Percentiles rank a stretch among this genome's conserved stretches.
Conservation (phyloP, 1,140 invertebrate species). For the Mercenaria mercenaria region DNA sequence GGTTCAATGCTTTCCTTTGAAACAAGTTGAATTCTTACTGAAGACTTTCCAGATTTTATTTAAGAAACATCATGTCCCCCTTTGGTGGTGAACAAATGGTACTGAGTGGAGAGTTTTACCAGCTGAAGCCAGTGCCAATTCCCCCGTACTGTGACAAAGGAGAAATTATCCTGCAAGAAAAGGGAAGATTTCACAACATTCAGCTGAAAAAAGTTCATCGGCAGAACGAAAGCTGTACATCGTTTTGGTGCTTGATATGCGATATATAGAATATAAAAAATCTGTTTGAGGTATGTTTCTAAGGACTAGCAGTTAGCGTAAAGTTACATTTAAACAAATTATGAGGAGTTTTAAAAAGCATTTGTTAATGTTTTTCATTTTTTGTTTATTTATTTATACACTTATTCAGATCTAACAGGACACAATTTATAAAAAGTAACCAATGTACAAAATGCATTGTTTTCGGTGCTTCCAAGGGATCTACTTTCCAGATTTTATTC, state of each 20-base stretch:
- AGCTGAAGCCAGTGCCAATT: constrained; percentile 5
- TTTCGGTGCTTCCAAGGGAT: too few relatives aligned
- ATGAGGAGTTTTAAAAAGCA: too few relatives aligned
- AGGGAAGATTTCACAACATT: constrained; percentile 12
- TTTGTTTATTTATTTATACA: too few relatives aligned
- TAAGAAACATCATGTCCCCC: neutral
- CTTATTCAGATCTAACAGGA: too few relatives aligned
- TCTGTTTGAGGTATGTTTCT: too few relatives aligned
- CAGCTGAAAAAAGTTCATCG: constrained; percentile 40
- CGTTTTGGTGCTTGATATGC: neutral
- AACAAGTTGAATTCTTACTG: neutral
- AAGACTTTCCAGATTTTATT: too few relatives aligned
- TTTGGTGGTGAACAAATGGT: constrained; percentile 22
- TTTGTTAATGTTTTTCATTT: too few relatives aligned
- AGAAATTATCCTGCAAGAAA: constrained; percentile 8
- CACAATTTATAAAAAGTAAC: too few relatives aligned
- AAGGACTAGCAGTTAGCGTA: too few relatives aligned
- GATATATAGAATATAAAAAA: neutral
- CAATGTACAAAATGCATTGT: too few relatives aligned
- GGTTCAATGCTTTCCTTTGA: constrained; percentile 29
- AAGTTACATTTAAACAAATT: too few relatives aligned
- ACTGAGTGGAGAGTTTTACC: constrained; percentile 14
- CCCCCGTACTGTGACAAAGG: constrained; percentile 34
- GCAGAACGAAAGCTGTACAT: constrained; percentile 7
- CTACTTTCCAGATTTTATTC: too few relatives aligned